These are phyloP conservation scores for Chloropsis hardwickii DNA, from an alignment of 2,113 vertebrate species.

Conservation along the genomic window DNA sequence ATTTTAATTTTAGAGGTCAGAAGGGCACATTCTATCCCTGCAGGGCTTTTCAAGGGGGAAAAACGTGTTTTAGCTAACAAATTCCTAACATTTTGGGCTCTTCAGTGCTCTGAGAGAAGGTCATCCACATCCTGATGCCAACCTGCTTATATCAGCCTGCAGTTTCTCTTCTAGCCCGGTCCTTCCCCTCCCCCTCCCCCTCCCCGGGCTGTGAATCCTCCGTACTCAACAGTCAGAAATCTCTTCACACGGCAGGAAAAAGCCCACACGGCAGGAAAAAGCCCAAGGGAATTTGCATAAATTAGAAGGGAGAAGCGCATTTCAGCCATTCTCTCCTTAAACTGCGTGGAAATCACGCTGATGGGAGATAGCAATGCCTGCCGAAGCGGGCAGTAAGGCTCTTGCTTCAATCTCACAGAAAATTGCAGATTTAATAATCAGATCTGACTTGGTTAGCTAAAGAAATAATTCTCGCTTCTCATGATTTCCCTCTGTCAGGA, in stretches of 20 bases:
- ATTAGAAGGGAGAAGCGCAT: not conserved
- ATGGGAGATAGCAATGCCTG: not conserved
- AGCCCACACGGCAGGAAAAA: not conserved
- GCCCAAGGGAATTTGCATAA: conserved; percentile 51
- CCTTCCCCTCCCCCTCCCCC: conserved; percentile 4
- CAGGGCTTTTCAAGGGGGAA: not conserved
- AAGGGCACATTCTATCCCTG: accelerated
- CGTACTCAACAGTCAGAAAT: not conserved
- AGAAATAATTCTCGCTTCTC: not conserved
- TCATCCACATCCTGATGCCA: not conserved
- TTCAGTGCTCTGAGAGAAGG: not conserved
- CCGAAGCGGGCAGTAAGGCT: not conserved
- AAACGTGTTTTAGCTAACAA: not conserved
- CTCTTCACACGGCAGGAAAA: not conserved
- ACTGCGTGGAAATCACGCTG: not conserved
- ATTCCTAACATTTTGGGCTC: not conserved
- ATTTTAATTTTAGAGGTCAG: not conserved
- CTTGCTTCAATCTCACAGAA: not conserved
- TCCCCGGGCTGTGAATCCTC: not conserved
- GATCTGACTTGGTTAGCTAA: conserved; percentile 3
- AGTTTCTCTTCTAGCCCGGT: not conserved
- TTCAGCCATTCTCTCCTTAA: conserved; percentile 22
- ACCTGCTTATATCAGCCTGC: not conserved
- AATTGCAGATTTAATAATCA: conserved; percentile 29
- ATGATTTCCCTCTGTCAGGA: not conserved